Evolutionary conservation across 2,113 vertebrate species (phyloP), one percentile per base, ranked within the genome.

Genomic region (Balaenoptera acutorostrata): DNA sequence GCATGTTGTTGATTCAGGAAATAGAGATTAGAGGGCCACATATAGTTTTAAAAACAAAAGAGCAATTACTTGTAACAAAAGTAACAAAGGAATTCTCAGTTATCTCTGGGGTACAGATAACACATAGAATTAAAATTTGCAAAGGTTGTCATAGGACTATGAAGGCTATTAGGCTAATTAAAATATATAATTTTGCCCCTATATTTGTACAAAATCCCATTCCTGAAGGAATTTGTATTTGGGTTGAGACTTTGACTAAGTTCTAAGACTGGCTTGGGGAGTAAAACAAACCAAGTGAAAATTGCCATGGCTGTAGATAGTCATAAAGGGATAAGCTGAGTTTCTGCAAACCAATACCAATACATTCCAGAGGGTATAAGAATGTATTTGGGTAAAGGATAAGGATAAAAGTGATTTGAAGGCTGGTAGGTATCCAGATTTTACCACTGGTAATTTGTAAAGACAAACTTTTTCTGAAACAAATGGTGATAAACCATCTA

Each of bases 201-300:
- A 15, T 88, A 7, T 88, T 77, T 93, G 2, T 90, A 49, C 9
- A 36, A 71, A 71, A 66, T 93, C 23, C 41, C 55, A 78, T 86
- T 93, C 15, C 49, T 92, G 61, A 88, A 93, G 77, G 66, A 84
- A 66, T 71, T 46, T 80, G 23, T 88, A 80, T 94, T 94, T 88
- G 64, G 61, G 9, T 93, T 88, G 75, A 97, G 66, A 61, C 46
- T 91, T 95, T 84, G 68, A 88, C 59, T 78, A 92, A 85, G 80
- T 93, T 88, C 27, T 78, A 69, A 92, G 44, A 68, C 52, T 72
- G 31, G 80, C 31, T 72, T 33, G 3, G 77, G 31, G 5, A 91
- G 23, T 95, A 71, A 96, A 86, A 77, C 27, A 90, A 87, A 46
- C 8, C 49, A 96, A 87, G 41, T 88, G 68, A 92, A 95, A 92